Percentiles rank a stretch among this genome's conserved stretches.
These are phyloP conservation scores for Plemyria rubiginata DNA, from an alignment of 2,888 invertebrate species.

Conservation along the genomic window DNA sequence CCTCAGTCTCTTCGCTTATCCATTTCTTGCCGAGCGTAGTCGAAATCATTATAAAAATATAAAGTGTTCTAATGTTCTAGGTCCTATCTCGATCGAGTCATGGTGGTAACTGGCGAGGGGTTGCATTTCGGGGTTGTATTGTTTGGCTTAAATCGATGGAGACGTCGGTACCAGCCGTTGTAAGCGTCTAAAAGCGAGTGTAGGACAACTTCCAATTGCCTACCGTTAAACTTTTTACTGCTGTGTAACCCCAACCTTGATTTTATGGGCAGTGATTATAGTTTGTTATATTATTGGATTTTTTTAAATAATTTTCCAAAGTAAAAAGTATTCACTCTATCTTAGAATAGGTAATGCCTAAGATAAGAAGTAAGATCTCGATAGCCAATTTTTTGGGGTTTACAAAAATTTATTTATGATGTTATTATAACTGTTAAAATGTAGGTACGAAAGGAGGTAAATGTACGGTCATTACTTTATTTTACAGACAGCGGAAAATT, in stretches of 20 bases:
- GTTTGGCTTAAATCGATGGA: constrained; percentile 74
- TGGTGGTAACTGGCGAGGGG: constrained; percentile 55
- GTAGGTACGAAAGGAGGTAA: no score
- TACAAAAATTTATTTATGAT: not conserved
- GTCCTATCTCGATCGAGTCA: constrained; percentile 65
- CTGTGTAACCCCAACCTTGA: constrained; percentile 71
- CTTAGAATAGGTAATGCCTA: no score
- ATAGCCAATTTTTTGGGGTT: not conserved
- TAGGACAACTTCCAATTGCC: constrained; percentile 69
- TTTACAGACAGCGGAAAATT: no score
- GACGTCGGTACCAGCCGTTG: constrained; percentile 71
- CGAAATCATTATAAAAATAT: constrained; percentile 54
- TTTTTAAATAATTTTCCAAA: not conserved
- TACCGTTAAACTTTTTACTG: constrained; percentile 69
- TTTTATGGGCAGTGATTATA: constrained; percentile 52
- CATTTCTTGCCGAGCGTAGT: constrained; percentile 74
- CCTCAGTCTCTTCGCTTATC: constrained; percentile 82
- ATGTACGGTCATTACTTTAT: no score
- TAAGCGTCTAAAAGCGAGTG: constrained; percentile 52
- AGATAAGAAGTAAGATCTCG: no score
- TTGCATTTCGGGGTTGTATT: constrained; percentile 52
- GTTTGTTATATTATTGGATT: constrained; percentile 26
- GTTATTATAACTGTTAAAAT: no score
- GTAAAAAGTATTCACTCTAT: no score
- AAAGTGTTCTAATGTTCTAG: constrained; percentile 15